These are phyloP conservation scores for Anthophora plumipes DNA, from an alignment of 2,888 invertebrate species.

Conservation along the genomic window DNA sequence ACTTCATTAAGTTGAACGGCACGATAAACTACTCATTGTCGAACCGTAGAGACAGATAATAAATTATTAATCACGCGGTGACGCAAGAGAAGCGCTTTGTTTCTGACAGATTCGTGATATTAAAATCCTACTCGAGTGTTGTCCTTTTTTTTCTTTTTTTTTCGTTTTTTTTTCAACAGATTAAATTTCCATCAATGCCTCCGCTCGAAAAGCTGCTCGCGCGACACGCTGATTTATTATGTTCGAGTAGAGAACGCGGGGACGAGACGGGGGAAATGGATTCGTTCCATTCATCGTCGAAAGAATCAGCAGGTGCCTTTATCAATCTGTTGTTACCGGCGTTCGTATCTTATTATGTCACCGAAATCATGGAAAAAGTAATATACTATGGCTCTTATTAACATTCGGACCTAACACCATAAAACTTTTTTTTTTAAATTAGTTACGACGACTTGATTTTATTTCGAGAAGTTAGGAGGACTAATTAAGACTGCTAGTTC, in stretches of 20 bases:
- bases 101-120: slow-evolving; percentile 71
- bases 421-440: too few species aligned
- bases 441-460: too few species aligned
- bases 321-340: neutral
- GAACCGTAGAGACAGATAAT: slow-evolving; percentile 59
- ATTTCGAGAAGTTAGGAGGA: too few species aligned
- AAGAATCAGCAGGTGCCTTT: neutral
- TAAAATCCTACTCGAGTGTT: slow-evolving; percentile 71
- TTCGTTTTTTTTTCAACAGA: slow-evolving; percentile 62
- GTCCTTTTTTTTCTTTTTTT: too few species aligned
- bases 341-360: neutral
- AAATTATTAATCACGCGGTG: slow-evolving; percentile 70
- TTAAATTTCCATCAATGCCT: slow-evolving; percentile 72
- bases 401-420: too few species aligned
- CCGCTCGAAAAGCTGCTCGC: slow-evolving; percentile 55
- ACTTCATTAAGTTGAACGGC: slow-evolving; percentile 37
- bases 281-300: neutral
- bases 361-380: neutral
- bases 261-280: neutral
- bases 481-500: too few species aligned
- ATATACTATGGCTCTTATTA: too few species aligned
- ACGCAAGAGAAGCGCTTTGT: slow-evolving; percentile 54
- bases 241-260: slow-evolving; percentile 50
- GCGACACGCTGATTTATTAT: slow-evolving; percentile 66
- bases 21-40: slow-evolving; percentile 29